phyloP scores from a whole-genome alignment of 2,113 vertebrate genomes.

The Macaca nemestrina region DNA sequence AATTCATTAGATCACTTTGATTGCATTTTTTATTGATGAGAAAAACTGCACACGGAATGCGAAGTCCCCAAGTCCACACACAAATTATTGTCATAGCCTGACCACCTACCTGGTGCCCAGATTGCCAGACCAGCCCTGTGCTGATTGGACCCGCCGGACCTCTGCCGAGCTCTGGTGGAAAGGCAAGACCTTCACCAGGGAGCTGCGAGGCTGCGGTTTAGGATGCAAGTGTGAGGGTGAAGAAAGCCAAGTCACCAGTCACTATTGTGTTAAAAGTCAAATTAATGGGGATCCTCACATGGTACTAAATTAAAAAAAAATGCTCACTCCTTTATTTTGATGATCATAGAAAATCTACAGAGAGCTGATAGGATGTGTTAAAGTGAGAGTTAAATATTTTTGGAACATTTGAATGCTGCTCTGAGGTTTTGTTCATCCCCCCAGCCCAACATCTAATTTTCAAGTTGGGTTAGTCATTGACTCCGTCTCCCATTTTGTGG shows the following conservation, averaged over 20 bases:
- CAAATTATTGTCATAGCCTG: background rate
- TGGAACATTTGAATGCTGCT: background rate
- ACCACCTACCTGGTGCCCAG: background rate
- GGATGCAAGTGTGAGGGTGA: background rate
- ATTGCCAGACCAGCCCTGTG: rapidly evolving
- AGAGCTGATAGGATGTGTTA: background rate
- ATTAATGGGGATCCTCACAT: background rate
- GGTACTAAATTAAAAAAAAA: background rate
- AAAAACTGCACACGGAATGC: background rate
- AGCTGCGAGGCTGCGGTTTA: background rate
- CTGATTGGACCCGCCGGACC: rapidly evolving
- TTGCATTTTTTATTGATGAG: background rate
- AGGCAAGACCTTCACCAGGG: background rate
- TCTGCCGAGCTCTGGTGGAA: background rate
- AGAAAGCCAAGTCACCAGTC: background rate
- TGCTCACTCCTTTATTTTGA: background rate
- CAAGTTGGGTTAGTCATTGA: background rate
- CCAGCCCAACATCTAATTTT: background rate
- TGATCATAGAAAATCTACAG: background rate
- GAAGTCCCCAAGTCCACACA: background rate
- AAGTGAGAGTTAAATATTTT: background rate
- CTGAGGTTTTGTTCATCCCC: background rate
- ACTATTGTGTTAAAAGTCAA: background rate
- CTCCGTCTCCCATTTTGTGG: background rate
- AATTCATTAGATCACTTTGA: background rate